Conservation (phyloP, 2,113 vertebrate genomes). For the Prunella himalayana region DNA sequence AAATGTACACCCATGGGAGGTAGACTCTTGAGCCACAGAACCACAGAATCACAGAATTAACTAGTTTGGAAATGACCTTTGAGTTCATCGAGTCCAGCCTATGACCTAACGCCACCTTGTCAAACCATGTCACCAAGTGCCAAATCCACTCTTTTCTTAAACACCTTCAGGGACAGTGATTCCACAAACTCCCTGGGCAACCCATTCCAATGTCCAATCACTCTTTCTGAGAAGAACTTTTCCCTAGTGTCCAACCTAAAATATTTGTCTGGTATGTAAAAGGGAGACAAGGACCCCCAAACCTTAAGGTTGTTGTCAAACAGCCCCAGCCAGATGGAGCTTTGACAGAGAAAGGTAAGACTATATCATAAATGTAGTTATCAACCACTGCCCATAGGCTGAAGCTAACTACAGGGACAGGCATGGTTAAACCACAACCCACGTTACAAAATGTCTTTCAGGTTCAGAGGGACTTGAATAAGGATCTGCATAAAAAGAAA, state of each 20-base stretch:
- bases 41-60: too few relatives aligned
- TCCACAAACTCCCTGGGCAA: background rate
- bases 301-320: background rate
- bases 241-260: background rate
- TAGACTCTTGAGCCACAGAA: background rate
- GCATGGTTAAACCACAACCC: background rate
- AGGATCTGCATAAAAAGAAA: background rate
- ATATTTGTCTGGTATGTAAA: background rate
- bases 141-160: background rate
- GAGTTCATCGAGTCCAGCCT: accelerated
- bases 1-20: background rate
- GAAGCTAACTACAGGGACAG: background rate
- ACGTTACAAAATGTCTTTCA: background rate
- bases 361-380: background rate
- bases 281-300: background rate
- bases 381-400: background rate
- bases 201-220: background rate
- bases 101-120: background rate
- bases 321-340: background rate
- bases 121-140: background rate
- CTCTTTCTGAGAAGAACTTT: background rate
- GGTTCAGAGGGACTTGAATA: background rate
- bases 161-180: background rate
- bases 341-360: background rate
- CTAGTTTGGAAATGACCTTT: background rate